Evolutionary conservation across 2,888 invertebrate species (phyloP).

Genomic region (Formica aserva): DNA sequence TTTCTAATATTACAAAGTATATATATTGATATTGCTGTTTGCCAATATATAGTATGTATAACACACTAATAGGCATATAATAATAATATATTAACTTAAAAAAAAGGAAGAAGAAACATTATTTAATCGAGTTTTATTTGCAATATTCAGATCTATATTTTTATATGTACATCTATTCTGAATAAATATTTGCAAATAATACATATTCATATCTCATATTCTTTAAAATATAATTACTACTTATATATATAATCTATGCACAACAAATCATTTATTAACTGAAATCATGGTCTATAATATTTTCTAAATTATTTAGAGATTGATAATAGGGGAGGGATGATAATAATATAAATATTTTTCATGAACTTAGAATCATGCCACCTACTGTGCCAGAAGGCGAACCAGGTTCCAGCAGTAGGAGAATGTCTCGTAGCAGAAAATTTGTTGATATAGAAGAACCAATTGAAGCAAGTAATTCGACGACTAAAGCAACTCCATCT

Average conservation of each 20-base stretch:
- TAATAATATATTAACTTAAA: background rate
- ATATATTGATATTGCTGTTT: background rate
- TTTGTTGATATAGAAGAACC: background rate
- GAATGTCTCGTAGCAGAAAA: background rate
- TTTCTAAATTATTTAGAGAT: background rate
- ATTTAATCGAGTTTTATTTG: background rate
- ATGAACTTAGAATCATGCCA: background rate
- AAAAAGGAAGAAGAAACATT: background rate
- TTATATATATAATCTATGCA: background rate
- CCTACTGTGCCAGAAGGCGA: constrained; percentile 1
- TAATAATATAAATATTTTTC: constrained; percentile 1
- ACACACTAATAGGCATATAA: background rate
- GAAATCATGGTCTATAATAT: background rate
- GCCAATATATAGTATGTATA: background rate
- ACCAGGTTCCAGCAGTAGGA: constrained; percentile 10
- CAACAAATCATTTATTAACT: background rate
- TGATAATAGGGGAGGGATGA: background rate
- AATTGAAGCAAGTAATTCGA: background rate
- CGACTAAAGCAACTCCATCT: background rate
- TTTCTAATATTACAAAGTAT: background rate
- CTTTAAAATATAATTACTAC: background rate
- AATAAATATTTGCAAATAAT: background rate
- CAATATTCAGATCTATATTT: background rate
- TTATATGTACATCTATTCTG: background rate
- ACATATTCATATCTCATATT: background rate